Percentiles rank a stretch among this genome's conserved stretches.
Conservation (phyloP, 2,113 vertebrate genomes). For the Odocoileus hemionus region DNA sequence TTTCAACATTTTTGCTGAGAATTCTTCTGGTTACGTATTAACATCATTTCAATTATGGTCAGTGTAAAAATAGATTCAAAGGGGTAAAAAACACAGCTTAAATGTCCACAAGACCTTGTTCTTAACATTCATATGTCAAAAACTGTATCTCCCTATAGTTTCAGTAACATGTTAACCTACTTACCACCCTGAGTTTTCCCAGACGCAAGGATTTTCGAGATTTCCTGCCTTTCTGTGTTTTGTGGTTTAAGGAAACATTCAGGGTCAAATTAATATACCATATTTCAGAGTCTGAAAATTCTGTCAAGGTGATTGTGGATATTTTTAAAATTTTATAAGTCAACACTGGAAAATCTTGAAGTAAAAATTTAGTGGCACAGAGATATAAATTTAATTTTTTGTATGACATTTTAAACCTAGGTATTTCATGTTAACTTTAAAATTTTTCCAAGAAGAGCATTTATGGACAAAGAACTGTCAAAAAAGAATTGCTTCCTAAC, state of each 20-base stretch:
- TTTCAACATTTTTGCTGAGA: constrained; percentile 54
- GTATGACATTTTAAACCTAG: constrained; percentile 26
- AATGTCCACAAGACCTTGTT: background rate
- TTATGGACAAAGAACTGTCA: constrained; percentile 15
- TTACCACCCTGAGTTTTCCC: constrained; percentile 80
- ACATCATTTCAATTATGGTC: constrained; percentile 27
- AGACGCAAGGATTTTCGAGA: background rate
- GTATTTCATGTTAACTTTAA: background rate
- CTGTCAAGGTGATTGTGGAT: constrained; percentile 3
- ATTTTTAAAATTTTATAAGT: constrained; percentile 23
- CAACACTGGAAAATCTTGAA: constrained; percentile 32
- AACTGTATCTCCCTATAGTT: constrained; percentile 80
- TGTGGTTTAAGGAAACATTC: constrained; percentile 41
- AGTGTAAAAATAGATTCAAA: constrained; percentile 37
- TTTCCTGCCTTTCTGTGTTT: constrained; percentile 30
- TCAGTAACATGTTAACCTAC: constrained; percentile 85
- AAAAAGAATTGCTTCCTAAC: background rate
- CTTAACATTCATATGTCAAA: constrained; percentile 25
- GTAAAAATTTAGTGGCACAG: constrained; percentile 30
- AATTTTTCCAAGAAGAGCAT: background rate
- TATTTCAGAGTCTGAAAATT: background rate
- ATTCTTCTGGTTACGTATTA: constrained; percentile 59
- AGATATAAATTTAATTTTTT: constrained; percentile 7
- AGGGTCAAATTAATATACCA: constrained; percentile 20
- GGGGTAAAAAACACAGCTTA: constrained; percentile 15